A percentile compares a stretch with the other conserved stretches of the same genome.
Evolutionary conservation across 1,140 invertebrate genomes (phyloP).

Genomic region (Drosophila pallidifrons): DNA sequence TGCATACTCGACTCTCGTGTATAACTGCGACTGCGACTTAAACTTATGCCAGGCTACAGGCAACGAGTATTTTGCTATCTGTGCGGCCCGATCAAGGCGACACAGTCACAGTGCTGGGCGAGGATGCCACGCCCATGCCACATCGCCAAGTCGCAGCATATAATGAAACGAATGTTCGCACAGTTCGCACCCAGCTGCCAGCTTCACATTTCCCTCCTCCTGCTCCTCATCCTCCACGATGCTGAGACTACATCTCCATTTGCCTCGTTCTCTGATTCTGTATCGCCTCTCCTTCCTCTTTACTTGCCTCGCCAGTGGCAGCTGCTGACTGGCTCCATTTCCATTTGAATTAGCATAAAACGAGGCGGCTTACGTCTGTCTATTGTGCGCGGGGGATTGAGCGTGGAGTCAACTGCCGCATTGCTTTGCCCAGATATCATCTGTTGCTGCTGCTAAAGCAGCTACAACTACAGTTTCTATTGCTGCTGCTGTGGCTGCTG

Average conservation of each 20-base stretch:
- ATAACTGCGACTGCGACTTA: constrained; percentile 2
- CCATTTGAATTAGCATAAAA: constrained; percentile 83
- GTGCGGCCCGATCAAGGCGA: constrained; percentile 68
- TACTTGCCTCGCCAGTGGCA: constrained; percentile 49
- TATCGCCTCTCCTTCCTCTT: neutral
- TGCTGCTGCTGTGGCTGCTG: constrained; percentile 24
- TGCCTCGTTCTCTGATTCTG: neutral
- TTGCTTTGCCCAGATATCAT: constrained; percentile 67
- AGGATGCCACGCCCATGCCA: constrained; percentile 43
- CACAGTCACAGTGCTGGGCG: constrained; percentile 10
- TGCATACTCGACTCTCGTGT: constrained; percentile 46
- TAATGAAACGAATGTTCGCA: constrained; percentile 60
- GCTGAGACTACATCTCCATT: neutral
- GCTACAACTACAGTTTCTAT: constrained; percentile 18
- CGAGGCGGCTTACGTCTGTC: constrained; percentile 82
- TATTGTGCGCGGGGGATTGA: constrained; percentile 52
- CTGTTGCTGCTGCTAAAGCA: constrained; percentile 69
- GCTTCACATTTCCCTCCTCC: constrained; percentile 28
- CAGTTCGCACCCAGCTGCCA: constrained; percentile 20
- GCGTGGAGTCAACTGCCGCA: constrained; percentile 33
- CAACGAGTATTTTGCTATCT: constrained; percentile 50
- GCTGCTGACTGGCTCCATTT: constrained; percentile 82
- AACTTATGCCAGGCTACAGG: constrained; percentile 5
- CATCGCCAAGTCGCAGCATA: constrained; percentile 61
- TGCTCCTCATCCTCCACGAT: too few relatives aligned